Percentiles rank a stretch among this genome's conserved stretches.
These are phyloP conservation scores for Steinernema feltiae DNA, from an alignment of 1,140 invertebrate species.

Conservation along the genomic window DNA sequence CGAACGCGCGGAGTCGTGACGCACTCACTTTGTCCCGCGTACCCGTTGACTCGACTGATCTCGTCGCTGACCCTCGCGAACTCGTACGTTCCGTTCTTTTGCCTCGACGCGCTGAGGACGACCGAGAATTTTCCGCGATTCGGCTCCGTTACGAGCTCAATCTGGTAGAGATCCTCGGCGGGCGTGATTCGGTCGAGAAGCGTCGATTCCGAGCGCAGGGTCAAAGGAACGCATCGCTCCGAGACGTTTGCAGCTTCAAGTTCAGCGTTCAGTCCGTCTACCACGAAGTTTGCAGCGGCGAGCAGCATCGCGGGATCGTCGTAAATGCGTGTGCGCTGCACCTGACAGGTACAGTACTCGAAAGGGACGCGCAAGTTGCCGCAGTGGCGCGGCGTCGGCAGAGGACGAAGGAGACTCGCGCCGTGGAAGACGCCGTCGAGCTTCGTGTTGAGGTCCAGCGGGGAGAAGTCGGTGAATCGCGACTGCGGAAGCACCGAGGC, in stretches of 20 bases:
- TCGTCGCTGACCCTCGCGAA: neutral
- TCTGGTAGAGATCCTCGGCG: neutral
- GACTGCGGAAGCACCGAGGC: constrained; percentile 22
- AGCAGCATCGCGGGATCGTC: neutral
- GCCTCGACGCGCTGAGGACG: neutral
- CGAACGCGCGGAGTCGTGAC: neutral
- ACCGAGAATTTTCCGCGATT: neutral
- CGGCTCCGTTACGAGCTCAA: neutral
- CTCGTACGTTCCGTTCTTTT: neutral
- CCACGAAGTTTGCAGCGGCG: constrained; percentile 16
- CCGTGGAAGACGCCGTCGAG: constrained; percentile 14
- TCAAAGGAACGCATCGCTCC: neutral
- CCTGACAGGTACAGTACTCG: constrained; percentile 13
- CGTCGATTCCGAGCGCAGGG: neutral
- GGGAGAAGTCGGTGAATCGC: neutral
- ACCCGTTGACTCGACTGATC: neutral
- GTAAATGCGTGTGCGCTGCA: neutral
- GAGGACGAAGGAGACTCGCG: constrained; percentile 17
- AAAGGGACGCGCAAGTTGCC: constrained; percentile 17
- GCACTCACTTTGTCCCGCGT: neutral
- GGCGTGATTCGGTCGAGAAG: neutral
- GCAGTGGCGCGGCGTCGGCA: constrained; percentile 10
- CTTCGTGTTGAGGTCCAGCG: neutral
- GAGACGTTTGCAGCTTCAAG: neutral
- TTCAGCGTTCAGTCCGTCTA: constrained; percentile 19